These are phyloP conservation scores for Heliconius erato DNA, from an alignment of 2,888 invertebrate genomes.

Conservation along the genomic window DNA sequence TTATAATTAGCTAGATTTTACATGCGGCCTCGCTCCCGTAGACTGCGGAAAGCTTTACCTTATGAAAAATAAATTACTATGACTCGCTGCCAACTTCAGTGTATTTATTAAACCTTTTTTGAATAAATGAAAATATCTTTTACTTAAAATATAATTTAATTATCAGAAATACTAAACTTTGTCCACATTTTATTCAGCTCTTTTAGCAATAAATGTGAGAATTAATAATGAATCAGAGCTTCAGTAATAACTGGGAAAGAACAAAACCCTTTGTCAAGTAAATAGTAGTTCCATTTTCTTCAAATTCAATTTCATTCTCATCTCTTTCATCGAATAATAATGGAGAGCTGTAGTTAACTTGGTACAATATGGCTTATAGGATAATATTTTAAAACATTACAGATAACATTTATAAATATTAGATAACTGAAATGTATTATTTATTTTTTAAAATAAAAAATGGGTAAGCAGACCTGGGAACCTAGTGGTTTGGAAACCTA, in stretches of 20 bases:
- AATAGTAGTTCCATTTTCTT: background rate
- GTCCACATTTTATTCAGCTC: background rate
- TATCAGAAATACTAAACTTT: background rate
- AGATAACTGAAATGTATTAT: background rate
- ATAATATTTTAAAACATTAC: too few relatives aligned
- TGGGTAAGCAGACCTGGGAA: background rate
- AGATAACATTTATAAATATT: too few relatives aligned
- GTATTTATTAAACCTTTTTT: too few relatives aligned
- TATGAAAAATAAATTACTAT: too few relatives aligned
- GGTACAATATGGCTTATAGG: background rate
- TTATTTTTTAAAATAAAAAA: too few relatives aligned
- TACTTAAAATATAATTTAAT: too few relatives aligned
- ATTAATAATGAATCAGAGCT: constrained; percentile 13
- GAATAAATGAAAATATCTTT: too few relatives aligned
- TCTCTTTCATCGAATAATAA: constrained; percentile 13
- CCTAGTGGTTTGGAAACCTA: background rate
- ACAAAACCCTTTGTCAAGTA: constrained; percentile 4
- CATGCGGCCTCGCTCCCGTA: too few relatives aligned
- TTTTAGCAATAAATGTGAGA: background rate
- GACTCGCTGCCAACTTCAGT: too few relatives aligned
- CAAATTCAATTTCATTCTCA: constrained; percentile 16
- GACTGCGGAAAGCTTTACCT: too few relatives aligned
- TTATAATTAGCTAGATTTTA: too few relatives aligned
- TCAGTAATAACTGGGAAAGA: constrained; percentile 11
- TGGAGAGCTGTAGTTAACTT: background rate